Base-by-base conservation (phyloP, 1,140 invertebrate genomes). In the Drosophila novamexicana region DNA sequence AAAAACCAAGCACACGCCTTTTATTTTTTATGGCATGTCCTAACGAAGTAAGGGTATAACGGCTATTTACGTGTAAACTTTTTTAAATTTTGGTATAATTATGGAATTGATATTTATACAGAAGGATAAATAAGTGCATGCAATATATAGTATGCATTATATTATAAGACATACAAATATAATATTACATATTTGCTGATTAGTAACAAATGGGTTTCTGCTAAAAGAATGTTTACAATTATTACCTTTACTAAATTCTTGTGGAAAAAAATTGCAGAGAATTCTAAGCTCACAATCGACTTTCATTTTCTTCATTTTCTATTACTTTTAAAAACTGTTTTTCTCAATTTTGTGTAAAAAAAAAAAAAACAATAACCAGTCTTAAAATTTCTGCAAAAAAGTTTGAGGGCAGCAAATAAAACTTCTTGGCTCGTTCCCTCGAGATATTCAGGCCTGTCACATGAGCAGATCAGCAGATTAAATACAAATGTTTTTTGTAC, bases 401-500 rank as follows among this genome's bases (percentile, higher is more conserved):
- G 79, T 42, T 83, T 53, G 65, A 58, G 66, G 64, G 52, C 34
- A n/a, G 54, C 47, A 56, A 49, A 42, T 18, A 78, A 71, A 85
- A 82, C 67, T 45, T 69, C 45, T 40, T 4, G 10, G 7, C 59
- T 65, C 54, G 37, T 9, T 63, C 22, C 49, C 50, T 44, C 47
- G 18, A 22, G 10, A 12, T 29, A 7, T 50, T 2, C 34, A 7
- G 9, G n/a, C 16, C 76, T 77, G 69, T 79, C 84, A 76, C 76
- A 86, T 73, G 83, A 82, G 72, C 83, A 88, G 79, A 74, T 86
- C 79, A 88, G 88, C 83, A 86, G 83, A 86, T 86, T 86, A 86
- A 77, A 83, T 58, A 58, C 79, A 86, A 88, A 76, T 88, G 88
- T 73, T 39, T 37, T 37, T 53, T 18, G 1, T 8, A 18, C 49